These are phyloP conservation scores for Laothoe populi DNA, from an alignment of 2,888 invertebrate genomes.

Conservation along the genomic window DNA sequence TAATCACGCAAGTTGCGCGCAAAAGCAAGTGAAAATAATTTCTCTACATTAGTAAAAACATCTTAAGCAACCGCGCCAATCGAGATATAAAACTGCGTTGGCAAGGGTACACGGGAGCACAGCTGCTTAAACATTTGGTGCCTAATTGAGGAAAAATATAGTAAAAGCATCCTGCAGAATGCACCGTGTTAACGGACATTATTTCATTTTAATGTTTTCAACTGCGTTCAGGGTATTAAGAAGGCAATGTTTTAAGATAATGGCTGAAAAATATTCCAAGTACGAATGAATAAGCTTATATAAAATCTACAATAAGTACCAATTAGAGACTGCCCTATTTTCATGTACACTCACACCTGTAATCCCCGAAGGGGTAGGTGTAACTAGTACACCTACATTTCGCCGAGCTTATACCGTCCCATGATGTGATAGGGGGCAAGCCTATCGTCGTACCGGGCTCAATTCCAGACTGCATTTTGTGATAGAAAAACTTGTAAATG, in stretches of 20 bases:
- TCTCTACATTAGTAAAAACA: conserved; percentile 32
- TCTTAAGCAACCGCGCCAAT: conserved; percentile 29
- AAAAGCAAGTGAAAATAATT: not conserved
- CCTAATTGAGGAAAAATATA: conserved; percentile 46
- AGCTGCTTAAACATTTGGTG: conserved; percentile 38
- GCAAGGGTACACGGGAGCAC: conserved; percentile 43
- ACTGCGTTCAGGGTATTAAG: conserved; percentile 1
- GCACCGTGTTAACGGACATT: conserved; percentile 34
- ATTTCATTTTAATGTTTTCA: conserved; percentile 32
- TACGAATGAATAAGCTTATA: not conserved
- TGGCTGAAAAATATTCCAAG: not conserved
- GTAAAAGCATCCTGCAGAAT: conserved; percentile 33
- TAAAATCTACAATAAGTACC: too few relatives aligned
- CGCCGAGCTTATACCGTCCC: too few relatives aligned
- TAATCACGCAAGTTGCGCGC: too few relatives aligned
- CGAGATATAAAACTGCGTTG: conserved; percentile 36
- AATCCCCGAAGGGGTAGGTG: too few relatives aligned
- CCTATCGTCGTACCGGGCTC: too few relatives aligned
- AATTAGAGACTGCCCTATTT: too few relatives aligned
- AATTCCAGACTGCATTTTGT: too few relatives aligned
- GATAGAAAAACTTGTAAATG: too few relatives aligned
- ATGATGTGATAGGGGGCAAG: too few relatives aligned
- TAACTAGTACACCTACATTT: too few relatives aligned
- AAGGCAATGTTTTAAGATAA: not conserved
- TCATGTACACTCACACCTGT: too few relatives aligned